A percentile compares a stretch with the other conserved stretches of the same genome.
phyloP scores from a whole-genome alignment of 2,888 invertebrate genomes.

The Orthosia gracilis region DNA sequence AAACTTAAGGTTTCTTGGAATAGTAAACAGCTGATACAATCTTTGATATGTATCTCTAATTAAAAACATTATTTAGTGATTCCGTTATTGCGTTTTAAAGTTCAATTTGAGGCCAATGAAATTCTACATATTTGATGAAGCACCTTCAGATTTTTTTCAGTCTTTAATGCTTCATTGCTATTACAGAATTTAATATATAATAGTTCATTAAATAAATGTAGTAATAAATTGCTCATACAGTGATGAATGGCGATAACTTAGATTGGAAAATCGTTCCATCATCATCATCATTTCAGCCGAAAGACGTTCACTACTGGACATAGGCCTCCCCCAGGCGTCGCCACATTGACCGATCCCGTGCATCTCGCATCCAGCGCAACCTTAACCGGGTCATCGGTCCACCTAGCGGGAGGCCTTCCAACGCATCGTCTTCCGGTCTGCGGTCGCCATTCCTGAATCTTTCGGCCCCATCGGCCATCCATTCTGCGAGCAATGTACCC shows the following conservation, averaged over 20 bases:
- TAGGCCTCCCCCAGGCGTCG: too few species aligned
- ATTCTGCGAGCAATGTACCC: too few species aligned
- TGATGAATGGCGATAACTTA: background rate
- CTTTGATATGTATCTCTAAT: conserved; percentile 15
- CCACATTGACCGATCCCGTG: too few species aligned
- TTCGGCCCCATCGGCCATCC: too few species aligned
- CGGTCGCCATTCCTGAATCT: too few species aligned
- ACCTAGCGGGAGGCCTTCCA: too few species aligned
- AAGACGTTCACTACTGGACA: too few species aligned
- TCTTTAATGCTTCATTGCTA: conserved; percentile 8
- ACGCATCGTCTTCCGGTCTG: too few species aligned
- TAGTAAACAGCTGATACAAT: conserved; percentile 38
- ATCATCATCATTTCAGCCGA: too few species aligned
- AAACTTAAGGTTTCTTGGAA: conserved; percentile 38
- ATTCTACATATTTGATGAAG: conserved; percentile 1
- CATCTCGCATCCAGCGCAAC: too few species aligned
- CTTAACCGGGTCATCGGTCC: too few species aligned
- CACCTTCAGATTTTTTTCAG: background rate
- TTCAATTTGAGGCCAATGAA: conserved; percentile 4
- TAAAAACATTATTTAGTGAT: conserved; percentile 4
- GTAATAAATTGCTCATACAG: conserved; percentile 7
- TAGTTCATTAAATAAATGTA: background rate
- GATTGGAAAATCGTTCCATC: too few species aligned
- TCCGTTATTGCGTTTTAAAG: conserved; percentile 22
- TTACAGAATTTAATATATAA: conserved; percentile 2